Evolutionary conservation across 2,113 vertebrate genomes (phyloP).

Genomic region (Megaptera novaeangliae): DNA sequence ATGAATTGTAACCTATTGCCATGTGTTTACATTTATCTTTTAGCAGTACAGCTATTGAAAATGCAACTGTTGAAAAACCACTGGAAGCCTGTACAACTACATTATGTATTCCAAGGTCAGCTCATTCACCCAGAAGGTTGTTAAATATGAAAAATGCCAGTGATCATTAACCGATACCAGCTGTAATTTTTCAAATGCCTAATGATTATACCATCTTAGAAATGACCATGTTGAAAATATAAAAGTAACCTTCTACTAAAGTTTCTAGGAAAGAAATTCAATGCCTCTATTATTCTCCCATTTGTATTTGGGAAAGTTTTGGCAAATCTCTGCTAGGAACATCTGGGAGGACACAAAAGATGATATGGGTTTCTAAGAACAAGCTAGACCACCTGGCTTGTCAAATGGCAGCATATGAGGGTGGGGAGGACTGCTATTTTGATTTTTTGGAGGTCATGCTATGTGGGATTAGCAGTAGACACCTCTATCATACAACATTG

Average conservation of each 20-base stretch:
- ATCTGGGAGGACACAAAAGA: conserved; percentile 25
- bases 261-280: not conserved
- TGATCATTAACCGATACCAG: not conserved
- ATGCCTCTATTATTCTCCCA: not conserved
- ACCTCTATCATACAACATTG: not conserved
- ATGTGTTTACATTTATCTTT: not conserved
- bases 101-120: not conserved
- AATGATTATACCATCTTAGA: not conserved
- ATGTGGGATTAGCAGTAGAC: not conserved
- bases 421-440: not conserved
- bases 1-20: not conserved
- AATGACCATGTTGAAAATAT: not conserved
- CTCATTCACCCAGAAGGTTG: not conserved
- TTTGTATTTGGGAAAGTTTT: not conserved
- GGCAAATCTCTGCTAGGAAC: conserved; percentile 12
- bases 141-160: not conserved
- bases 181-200: not conserved
- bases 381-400: conserved; percentile 12
- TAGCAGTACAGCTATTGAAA: not conserved
- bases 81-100: not conserved
- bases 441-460: not conserved
- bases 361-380: not conserved
- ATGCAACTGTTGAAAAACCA: not conserved
- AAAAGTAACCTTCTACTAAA: not conserved
- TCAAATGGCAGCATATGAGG: not conserved